Base-by-base conservation (phyloP, 2,888 invertebrate species). In the Limulus polyphemus region DNA sequence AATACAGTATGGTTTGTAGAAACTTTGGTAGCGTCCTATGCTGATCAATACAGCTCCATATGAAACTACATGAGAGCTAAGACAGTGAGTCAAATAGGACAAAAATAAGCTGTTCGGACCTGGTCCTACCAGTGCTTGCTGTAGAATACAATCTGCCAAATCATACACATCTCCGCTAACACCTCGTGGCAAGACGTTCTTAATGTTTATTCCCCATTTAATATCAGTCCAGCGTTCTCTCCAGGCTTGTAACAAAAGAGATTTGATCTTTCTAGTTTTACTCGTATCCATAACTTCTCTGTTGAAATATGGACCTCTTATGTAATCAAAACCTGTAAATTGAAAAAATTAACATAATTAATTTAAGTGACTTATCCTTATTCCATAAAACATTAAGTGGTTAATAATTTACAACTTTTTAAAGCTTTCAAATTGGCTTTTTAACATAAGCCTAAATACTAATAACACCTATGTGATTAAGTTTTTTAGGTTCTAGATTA, bases 161-260 rank as follows among this genome's bases (percentile, higher is more conserved):
- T 74, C 73, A 50, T 73, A 73, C 5, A 72, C 72, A 69, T 74
- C 74, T 1, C 73, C 71, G 51, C 70, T 70, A 10, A 71, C 71
- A 57, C 73, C 69, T 49, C 69, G 70, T 51, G 74, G 73, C 10
- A 77, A 77, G 73, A 85, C 89, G n/a, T 88, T 88, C 81, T 94
- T 94, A 61, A 95, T 90, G 73, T 93, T 90, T 69, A 93, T 92
- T 51, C 93, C 93, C 94, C 94, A 95, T 77, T 92, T 90, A 55
- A 93, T 83, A 76, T 94, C 94, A 1, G 88, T 86, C 95, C 95
- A 95, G 65, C 95, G 81, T 78, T 95, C 94, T 71, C 92, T 82
- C 95, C 95, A 97, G 57, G 94, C 95, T 75, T 85, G 82, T 62
- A 91, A 78, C 69, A 91, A 80, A 47, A 90, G 79, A 63, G 88